phyloP scores from a whole-genome alignment of 2,113 vertebrate species.

The Oostethus manadensis region DNA sequence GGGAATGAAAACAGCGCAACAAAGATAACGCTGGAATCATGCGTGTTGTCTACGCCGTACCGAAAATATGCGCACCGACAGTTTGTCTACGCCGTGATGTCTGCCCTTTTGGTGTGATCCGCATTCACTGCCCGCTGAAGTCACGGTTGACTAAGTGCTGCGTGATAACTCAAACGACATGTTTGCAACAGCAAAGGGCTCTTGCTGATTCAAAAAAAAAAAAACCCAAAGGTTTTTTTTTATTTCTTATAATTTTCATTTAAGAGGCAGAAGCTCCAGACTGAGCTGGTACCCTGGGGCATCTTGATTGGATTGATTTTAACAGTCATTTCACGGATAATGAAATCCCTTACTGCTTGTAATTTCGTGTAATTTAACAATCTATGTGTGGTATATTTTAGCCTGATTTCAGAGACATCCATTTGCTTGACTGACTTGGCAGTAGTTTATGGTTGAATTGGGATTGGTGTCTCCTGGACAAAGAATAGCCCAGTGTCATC shows the following conservation, averaged over 20 bases:
- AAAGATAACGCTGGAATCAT: conserved; percentile 28
- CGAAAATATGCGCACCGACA: conserved; percentile 13
- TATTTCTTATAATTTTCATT: conserved; percentile 26
- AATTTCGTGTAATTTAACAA: conserved; percentile 7
- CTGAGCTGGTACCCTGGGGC: conserved; percentile 10
- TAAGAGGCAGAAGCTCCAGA: conserved; percentile 9
- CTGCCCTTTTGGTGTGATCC: conserved; percentile 42
- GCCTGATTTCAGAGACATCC: not conserved
- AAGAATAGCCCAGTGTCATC: not conserved
- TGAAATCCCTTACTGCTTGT: conserved; percentile 8
- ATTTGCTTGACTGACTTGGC: not conserved
- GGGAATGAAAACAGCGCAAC: conserved; percentile 17
- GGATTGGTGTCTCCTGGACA: too few species aligned
- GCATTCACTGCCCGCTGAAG: conserved; percentile 49
- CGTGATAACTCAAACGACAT: conserved; percentile 54
- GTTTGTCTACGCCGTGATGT: conserved; percentile 27
- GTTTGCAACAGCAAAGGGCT: conserved; percentile 40
- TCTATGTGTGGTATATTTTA: not conserved
- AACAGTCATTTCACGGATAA: conserved; percentile 26
- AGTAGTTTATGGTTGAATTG: not conserved
- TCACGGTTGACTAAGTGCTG: conserved; percentile 43
- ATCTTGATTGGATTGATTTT: conserved; percentile 31
- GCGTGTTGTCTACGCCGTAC: conserved; percentile 15
- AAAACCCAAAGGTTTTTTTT: too few species aligned
- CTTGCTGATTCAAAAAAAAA: conserved; percentile 39